Base-by-base conservation (phyloP, 30 jellyfish, hydroid and myxozoan species). In the Hydra vulgaris region DNA sequence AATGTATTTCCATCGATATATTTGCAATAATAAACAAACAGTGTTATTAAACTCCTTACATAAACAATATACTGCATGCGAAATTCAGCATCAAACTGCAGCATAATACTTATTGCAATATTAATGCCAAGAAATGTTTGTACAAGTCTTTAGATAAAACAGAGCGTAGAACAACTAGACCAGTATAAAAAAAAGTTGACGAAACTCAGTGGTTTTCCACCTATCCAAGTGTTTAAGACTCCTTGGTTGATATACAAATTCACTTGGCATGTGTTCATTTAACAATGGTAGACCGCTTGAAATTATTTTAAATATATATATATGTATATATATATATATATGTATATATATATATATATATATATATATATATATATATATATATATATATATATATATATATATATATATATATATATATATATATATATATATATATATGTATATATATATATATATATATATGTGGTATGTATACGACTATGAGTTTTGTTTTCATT, bases 161-260 rank as follows among this genome's bases (percentile, higher is more conserved):
- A 23, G 73, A 54, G 70, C 79, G 79, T 27, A 85, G 74, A 17
- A 72, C 88, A 23, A 85, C 25, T 21, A 73, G 83, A 18, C 88
- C 94, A 69, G 94, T 85, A 75, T 85, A 85, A 21, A 85, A 27
- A 85, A 85, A 74, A 85, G 77, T 72, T 85, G 89, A 52, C 89
- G 80, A 53, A 77, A 85, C 23, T 85, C 94, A 25, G 94, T 85
- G 18, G 94, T 88, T 73, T 85, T 85, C 94, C 88, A 85, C 67
- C 89, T 21, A 24, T 73, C 84, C 15, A 71, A 68, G 21, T 78
- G 84, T 20, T 18, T 19, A 26, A 78, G 80, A 4, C 86, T 66
- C 61, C 82, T 25, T 71, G 92, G 92, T 54, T 83, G 92, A 26
- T 82, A 21, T 76, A 71, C 92, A 26, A 83, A 76, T 21, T 74